Base-by-base conservation (phyloP, 2,797 vertebrate genomes). In the Clarias fuscus region DNA sequence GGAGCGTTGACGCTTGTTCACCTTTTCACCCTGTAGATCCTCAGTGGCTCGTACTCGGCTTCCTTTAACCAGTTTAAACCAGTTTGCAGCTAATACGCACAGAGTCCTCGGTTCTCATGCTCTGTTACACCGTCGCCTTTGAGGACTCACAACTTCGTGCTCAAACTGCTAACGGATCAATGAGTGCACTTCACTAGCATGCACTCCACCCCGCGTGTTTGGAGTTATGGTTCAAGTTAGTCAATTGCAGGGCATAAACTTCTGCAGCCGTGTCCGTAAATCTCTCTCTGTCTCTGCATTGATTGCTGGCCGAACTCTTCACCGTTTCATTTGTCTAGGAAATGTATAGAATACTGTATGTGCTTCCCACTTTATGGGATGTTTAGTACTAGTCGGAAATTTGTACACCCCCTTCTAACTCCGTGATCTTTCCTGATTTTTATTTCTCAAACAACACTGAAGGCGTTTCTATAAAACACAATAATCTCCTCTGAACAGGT, bases 61-160 rank as follows among this genome's bases (percentile, higher is more conserved):
- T 89, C 85, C 48, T 18, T 78, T 58, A 78, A 89, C 85, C 85
- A 81, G 64, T 89, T 90, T 87, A 84, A 90, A 87, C 64, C 89
- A 72, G 82, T 85, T 81, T 88, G 87, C 86, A 86, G 85, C 89
- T 94, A 93, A 95, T 93, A 89, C 84, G 82, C 48, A 85, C 80
- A 73, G 61, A 87, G 89, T 62, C 86, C 78, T 89, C 90, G 86
- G 90, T 90, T 88, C 84, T 89, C 93, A 92, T 84, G 82, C 90
- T 84, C 90, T 76, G 89, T 92, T 94, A 93, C 91, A 82, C 82
- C 24, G 87, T 89, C 87, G 91, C 71, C 80, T 89, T 62, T 82
- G 91, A 91, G 89, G 87, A 87, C 82, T 83, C 77, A 71, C 68
- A 62, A 62, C 68, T 87, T 73, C 89, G 89, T 94, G 93, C 89